A percentile compares a stretch with the other conserved stretches of the same genome.
Evolutionary conservation across 2,113 vertebrate species (phyloP).

Genomic region (Chamaea fasciata): DNA sequence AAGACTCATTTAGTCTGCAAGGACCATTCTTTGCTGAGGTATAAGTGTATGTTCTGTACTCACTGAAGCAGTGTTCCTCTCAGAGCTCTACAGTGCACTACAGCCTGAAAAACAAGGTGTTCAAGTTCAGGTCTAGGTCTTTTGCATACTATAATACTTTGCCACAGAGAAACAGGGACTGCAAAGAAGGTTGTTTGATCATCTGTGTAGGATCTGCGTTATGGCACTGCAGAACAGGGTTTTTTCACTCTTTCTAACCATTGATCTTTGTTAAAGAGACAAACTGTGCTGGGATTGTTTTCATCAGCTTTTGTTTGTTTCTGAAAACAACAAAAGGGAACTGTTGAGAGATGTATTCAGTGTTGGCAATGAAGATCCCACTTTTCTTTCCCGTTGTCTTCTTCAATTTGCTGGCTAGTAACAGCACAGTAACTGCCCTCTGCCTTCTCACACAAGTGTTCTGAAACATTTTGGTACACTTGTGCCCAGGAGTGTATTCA

Average conservation of each 20-base stretch:
- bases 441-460: background rate
- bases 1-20: background rate
- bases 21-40: background rate
- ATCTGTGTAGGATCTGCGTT: background rate
- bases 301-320: constrained; percentile 45
- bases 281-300: constrained; percentile 33
- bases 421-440: background rate
- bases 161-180: background rate
- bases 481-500: background rate
- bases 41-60: background rate
- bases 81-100: background rate
- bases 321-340: constrained; percentile 10
- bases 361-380: background rate
- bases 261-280: constrained; percentile 21
- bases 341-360: constrained; percentile 27
- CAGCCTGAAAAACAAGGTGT: background rate
- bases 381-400: constrained; percentile 30
- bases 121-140: background rate
- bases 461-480: background rate
- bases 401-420: background rate
- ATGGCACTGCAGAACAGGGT: background rate
- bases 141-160: background rate
- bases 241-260: background rate
- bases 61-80: background rate
- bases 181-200: background rate